Evolutionary conservation across 1,140 invertebrate genomes (phyloP).

Genomic region (Bicyclus anynana): DNA sequence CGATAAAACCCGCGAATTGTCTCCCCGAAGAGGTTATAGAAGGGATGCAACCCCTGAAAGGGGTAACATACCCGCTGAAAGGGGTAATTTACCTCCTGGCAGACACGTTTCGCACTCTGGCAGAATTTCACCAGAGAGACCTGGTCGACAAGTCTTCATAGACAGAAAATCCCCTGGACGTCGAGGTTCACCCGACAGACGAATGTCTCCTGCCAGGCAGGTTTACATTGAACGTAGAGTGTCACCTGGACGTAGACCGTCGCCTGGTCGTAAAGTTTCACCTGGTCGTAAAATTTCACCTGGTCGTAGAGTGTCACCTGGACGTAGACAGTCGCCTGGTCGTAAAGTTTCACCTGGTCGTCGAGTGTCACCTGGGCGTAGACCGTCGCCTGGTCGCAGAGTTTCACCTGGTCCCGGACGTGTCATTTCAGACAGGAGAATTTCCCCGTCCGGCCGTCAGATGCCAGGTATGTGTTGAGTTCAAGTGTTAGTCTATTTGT

Average conservation of each 20-base stretch:
- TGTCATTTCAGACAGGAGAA: background rate
- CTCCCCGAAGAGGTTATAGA: slow-evolving; percentile 9
- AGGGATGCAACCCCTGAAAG: slow-evolving; percentile 1
- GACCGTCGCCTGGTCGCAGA: background rate
- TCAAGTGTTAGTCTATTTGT: no score
- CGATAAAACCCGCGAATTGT: slow-evolving; percentile 23
- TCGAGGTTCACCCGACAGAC: slow-evolving; percentile 15
- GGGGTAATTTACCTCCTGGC: slow-evolving; percentile 14
- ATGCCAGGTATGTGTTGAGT: background rate
- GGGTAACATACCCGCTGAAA: slow-evolving; percentile 16
- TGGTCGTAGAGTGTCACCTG: no score
- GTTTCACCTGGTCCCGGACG: background rate
- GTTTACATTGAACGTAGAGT: background rate
- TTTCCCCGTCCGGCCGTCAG: background rate
- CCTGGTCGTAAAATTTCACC: no score
- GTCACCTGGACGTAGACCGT: slow-evolving; percentile 1
- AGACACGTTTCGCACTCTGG: slow-evolving; percentile 8
- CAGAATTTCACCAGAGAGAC: slow-evolving; percentile 16
- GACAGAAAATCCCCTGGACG: slow-evolving; percentile 11
- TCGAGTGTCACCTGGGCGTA: background rate
- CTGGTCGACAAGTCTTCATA: slow-evolving; percentile 4
- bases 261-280: background rate
- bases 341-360: no score
- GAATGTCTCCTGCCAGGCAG: background rate
- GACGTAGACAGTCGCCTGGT: no score